Conservation (phyloP, 2,113 vertebrate species). For the rabbit (Oryctolagus cuniculus) region DNA sequence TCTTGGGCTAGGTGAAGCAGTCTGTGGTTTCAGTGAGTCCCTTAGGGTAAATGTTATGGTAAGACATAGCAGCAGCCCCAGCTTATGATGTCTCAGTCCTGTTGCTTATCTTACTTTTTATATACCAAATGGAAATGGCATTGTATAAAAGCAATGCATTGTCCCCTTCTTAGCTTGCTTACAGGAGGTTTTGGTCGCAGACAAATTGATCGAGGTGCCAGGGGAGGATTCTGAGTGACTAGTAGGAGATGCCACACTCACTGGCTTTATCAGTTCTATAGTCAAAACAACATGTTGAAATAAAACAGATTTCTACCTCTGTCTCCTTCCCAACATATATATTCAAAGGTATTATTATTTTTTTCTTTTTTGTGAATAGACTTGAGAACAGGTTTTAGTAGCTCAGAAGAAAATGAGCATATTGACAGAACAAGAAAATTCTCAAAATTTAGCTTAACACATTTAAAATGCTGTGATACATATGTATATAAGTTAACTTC, state of each 20-base stretch:
- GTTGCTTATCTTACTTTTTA: neutral
- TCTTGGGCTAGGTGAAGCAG: neutral
- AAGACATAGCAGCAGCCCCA: neutral
- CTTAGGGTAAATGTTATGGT: neutral
- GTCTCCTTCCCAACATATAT: neutral
- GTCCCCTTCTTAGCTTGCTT: neutral
- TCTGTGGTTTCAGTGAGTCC: neutral
- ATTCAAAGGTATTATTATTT: constrained; percentile 38
- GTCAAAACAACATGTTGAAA: constrained; percentile 39
- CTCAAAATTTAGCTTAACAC: constrained; percentile 5
- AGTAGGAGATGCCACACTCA: neutral
- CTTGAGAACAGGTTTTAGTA: constrained; percentile 19
- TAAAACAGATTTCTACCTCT: neutral
- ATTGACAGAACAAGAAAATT: constrained; percentile 6
- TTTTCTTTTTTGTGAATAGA: neutral
- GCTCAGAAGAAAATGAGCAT: neutral
- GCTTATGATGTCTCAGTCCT: neutral
- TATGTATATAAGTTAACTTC: neutral
- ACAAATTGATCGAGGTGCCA: neutral
- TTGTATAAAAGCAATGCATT: neutral
- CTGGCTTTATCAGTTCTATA: neutral
- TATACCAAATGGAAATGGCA: neutral
- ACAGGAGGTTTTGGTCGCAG: no score
- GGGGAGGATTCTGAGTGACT: neutral
- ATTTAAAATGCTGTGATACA: neutral